Conservation (phyloP, 2,113 vertebrate genomes). For the Lamprologus sp. region DNA sequence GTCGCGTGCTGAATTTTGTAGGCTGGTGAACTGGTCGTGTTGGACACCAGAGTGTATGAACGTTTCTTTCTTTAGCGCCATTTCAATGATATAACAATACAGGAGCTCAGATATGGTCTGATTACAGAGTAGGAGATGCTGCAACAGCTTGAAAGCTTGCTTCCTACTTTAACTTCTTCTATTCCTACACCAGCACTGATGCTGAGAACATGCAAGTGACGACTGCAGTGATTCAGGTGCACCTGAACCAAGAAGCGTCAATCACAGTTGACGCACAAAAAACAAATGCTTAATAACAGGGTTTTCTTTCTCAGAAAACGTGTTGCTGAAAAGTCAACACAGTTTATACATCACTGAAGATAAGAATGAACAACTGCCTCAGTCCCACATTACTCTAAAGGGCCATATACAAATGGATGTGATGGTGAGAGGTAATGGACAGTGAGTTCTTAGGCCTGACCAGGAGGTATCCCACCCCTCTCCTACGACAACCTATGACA, state of each 20-base stretch:
- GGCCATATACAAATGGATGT: background rate
- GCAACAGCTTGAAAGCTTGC: background rate
- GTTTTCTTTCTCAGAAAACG: background rate
- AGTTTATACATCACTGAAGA: background rate
- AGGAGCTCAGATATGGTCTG: background rate
- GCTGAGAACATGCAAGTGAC: background rate
- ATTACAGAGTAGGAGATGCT: background rate
- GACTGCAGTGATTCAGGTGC: background rate
- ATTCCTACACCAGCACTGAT: background rate
- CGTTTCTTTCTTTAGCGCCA: background rate
- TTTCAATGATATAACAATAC: background rate
- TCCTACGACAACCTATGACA: background rate
- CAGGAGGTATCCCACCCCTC: background rate
- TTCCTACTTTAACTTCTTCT: background rate
- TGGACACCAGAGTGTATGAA: background rate
- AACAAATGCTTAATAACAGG: background rate
- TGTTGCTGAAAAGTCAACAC: background rate
- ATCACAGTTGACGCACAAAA: background rate
- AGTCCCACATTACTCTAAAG: background rate
- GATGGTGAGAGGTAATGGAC: background rate
- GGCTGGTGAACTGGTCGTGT: background rate
- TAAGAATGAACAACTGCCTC: background rate
- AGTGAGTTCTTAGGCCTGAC: background rate
- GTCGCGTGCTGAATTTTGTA: background rate
- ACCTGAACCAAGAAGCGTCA: background rate